Evolutionary conservation across 2,113 vertebrate genomes (phyloP).

Genomic region (Globicephala melas): DNA sequence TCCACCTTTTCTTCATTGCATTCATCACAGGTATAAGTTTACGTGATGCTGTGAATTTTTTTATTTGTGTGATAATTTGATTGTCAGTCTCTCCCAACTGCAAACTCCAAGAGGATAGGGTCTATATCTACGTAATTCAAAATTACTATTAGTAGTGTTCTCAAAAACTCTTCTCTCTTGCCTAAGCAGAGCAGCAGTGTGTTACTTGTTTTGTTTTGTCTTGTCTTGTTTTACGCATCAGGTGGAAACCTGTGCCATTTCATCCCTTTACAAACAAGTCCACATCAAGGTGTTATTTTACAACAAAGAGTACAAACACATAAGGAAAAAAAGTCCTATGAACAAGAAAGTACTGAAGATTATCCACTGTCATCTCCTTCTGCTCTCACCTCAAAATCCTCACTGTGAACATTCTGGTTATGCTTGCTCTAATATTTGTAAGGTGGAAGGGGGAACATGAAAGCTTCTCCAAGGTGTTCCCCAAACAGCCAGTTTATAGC

Average conservation of each 20-base stretch:
- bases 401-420: neutral
- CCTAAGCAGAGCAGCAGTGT: neutral
- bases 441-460: neutral
- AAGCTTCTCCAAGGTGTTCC: constrained; percentile 35
- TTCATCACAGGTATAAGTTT: neutral
- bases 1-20: neutral
- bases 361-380: neutral
- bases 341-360: constrained; percentile 19
- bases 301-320: neutral
- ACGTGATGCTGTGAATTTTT: neutral
- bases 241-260: neutral
- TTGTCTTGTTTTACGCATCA: neutral
- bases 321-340: neutral
- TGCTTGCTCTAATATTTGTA: constrained; percentile 36
- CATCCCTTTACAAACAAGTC: neutral
- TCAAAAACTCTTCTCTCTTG: neutral
- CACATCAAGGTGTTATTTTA: constrained; percentile 30
- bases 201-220: neutral
- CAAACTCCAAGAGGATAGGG: neutral
- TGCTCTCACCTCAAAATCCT: neutral
- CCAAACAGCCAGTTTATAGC: constrained; percentile 42
- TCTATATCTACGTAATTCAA: neutral
- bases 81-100: neutral
- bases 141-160: neutral
- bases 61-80: neutral